Percentiles rank a stretch among this genome's conserved stretches.
Conservation (phyloP, 2,797 vertebrate genomes). For the Peromyscus melanophrys region DNA sequence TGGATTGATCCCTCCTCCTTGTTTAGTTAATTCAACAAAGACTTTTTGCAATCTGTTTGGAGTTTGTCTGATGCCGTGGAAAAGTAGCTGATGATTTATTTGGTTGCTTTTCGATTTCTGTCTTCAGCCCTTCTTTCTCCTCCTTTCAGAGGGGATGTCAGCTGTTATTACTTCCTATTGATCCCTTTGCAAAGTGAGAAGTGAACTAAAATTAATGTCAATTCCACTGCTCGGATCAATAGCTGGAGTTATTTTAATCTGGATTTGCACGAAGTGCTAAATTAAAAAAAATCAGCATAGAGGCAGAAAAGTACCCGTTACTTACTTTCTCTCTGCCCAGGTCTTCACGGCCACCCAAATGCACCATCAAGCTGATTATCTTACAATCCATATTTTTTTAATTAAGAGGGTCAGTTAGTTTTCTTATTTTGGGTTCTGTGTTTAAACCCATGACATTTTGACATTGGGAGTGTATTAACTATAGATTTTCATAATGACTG, state of each 20-base stretch:
- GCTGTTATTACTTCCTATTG: conserved; percentile 98
- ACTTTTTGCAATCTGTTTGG: conserved; percentile 93
- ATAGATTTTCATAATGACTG: conserved; percentile 95
- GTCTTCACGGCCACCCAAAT: conserved; percentile 87
- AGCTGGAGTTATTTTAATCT: conserved; percentile 97
- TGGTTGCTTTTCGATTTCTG: conserved; percentile 96
- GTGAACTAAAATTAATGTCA: conserved; percentile 99
- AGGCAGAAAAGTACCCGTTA: conserved; percentile 91
- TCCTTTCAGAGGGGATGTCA: conserved; percentile 95
- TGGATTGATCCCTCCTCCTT: conserved; percentile 89
- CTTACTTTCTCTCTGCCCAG: conserved; percentile 87
- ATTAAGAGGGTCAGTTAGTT: conserved; percentile 92
- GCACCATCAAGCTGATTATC: conserved; percentile 89
- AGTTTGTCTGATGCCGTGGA: conserved; percentile 93
- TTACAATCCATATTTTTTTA: conserved; percentile 93
- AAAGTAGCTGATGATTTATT: conserved; percentile 99
- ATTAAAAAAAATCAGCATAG: conserved; percentile 96
- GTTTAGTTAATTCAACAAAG: conserved; percentile 93
- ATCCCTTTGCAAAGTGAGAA: conserved; percentile 97
- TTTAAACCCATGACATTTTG: conserved; percentile 94
- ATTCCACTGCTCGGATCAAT: conserved; percentile 97
- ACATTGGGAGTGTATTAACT: conserved; percentile 96
- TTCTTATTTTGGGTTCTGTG: conserved; percentile 93
- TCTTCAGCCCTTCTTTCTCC: conserved; percentile 93
- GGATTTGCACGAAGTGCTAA: conserved; percentile 94